Evolutionary conservation across 2,888 invertebrate species (phyloP), one percentile per base, ranked within the genome.

Genomic region (Cerastoderma edule): DNA sequence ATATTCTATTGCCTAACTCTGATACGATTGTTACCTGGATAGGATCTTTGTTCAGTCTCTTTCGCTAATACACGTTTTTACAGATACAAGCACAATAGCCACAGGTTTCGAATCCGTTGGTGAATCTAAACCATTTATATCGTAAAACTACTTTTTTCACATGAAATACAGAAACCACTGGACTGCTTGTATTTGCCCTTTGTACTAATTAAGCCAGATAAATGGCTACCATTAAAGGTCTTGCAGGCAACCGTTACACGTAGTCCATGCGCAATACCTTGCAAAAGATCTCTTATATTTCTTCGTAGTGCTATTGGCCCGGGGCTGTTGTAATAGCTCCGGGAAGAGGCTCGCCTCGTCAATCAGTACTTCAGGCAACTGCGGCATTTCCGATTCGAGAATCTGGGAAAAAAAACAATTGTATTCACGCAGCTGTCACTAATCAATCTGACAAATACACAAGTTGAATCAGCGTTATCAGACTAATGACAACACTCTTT

Each of bases 81-180:
- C 69, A 27, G 69, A 32, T 54, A 67, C 75, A 10, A 71, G 27
- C 28, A 75, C 22, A 63, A 71, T 75, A 6, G 27, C 48, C 13
- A 71, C 75, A 30, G 60, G 32, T 27, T 30, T 27, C 4, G 8
- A 16, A 60, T 10, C 4, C 6, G n/a, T 60, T 33, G 6, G 67
- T 6, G 66, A 66, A 3, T 19, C 10, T n/a, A 75, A 16, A 50
- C 44, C 53, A 32, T 32, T 35, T 16, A 75, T 50, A 32, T 67
- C 60, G 54, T 50, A 28, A 50, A 48, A 50, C 33, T 50, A 30
- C 28, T 50, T 19, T n/a, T n/a, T 28, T 50, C 3, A 22, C 30
- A 28, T 32, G 22, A 66, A 66, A 48, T 19, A 27, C 46, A 22
- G 4, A 13, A 65, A 44, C 44, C 27, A 65, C 46, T 30, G 46